A percentile compares a stretch with the other conserved stretches of the same genome.
These are phyloP conservation scores for Spinus pinus DNA, from an alignment of 2,797 vertebrate species.

Conservation along the genomic window DNA sequence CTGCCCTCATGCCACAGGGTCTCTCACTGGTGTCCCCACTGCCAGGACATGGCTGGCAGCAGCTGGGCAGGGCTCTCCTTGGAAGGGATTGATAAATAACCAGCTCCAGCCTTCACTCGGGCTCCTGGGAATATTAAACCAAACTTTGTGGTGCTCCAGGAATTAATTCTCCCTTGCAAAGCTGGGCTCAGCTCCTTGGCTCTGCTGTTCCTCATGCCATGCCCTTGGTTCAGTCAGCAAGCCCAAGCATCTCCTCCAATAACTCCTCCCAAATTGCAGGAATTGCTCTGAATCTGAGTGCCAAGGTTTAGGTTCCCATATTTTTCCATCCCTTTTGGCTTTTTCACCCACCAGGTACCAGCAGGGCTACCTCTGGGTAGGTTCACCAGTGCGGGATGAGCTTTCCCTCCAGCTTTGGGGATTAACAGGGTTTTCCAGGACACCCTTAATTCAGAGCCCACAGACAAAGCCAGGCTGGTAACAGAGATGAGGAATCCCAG, in stretches of 20 bases:
- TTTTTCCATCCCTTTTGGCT: neutral
- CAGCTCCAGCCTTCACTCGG: neutral
- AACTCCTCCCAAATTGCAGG: accelerated
- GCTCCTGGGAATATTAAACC: neutral
- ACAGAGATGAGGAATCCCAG: neutral
- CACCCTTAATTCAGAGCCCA: neutral
- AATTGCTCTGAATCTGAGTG: accelerated
- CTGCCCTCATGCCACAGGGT: neutral
- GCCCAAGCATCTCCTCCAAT: neutral
- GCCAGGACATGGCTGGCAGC: neutral
- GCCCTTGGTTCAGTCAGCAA: neutral
- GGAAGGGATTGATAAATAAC: neutral
- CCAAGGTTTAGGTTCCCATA: neutral
- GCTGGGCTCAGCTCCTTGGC: accelerated
- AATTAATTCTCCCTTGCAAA: neutral
- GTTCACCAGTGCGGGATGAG: neutral
- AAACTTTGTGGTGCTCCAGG: neutral
- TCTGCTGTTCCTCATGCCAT: neutral
- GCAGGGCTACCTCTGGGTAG: accelerated
- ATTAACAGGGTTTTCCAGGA: neutral
- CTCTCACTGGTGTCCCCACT: neutral
- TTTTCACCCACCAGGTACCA: neutral
- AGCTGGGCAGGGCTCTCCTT: neutral
- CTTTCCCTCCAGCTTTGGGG: neutral
- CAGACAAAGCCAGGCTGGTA: neutral